Base-by-base conservation (phyloP, 2,113 vertebrate species). In the Alligator sinensis region DNA sequence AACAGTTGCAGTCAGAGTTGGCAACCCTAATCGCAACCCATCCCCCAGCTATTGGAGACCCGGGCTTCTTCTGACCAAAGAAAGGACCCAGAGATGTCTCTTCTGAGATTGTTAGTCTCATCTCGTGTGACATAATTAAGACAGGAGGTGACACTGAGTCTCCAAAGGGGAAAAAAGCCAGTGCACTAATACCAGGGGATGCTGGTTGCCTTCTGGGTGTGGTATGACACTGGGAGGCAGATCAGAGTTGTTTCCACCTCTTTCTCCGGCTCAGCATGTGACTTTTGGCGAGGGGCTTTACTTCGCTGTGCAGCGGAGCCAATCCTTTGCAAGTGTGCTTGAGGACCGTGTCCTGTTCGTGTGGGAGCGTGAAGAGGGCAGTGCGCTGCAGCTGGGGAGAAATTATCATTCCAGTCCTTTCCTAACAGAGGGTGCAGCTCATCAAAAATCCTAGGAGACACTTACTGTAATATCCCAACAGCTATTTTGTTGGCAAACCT, bases 131-230 rank as follows among this genome's bases (percentile, higher is more conserved):
- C 16, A 82, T 19, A 80, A 21, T 15, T 59, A 22, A 16, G 81
- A 30, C 10, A 21, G 80, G 47, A 59, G 3, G 61, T 0, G 0
- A 55, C 70, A 19, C 6, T 9, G 77, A 1, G 24, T 0, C 1
- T 18, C 21, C 3, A 75, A 15, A 77, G 11, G 8, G 81, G 57
- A 61, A 59, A 1, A 10, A 76, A 16, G 38, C 68, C 0, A 89
- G 91, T 47, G 47, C 47, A 47, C 7, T 47, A 47, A 47, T 89
- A 5, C 12, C 62, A 72, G 76, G 84, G 11, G 2, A 77, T 5
- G 6, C 9, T 77, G 64, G 18, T 47, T 47, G 47, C 47, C 47
- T 47, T 47, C 47, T 8, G 47, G 47, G 47, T 47, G 47, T 47
- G 47, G 15, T 27, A 64, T 15, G 25, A n/a, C 15, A 10, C 64